These are phyloP conservation scores for Lamprologus lemairii DNA, from an alignment of 2,113 vertebrate genomes.

Conservation along the genomic window DNA sequence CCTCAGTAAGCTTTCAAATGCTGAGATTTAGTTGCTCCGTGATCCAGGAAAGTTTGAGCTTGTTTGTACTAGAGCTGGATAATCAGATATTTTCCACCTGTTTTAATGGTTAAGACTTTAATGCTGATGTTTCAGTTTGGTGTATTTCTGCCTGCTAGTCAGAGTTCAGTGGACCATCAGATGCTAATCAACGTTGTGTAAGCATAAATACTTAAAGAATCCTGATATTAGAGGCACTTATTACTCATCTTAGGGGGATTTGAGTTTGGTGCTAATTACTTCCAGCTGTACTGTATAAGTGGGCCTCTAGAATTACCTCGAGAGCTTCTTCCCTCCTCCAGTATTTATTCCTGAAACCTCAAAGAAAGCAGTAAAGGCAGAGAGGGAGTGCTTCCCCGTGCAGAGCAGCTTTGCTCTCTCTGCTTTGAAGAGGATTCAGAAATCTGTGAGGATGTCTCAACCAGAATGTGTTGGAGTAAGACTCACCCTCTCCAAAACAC, in stretches of 20 bases:
- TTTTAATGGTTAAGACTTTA: not conserved
- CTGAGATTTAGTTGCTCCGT: not conserved
- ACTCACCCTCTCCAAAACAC: not conserved
- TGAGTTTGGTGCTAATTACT: not conserved
- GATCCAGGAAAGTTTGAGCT: not conserved
- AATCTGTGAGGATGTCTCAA: not conserved
- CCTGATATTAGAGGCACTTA: not conserved
- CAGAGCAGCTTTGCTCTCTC: not conserved
- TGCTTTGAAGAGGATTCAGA: not conserved
- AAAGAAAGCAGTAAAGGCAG: not conserved
- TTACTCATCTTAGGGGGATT: not conserved
- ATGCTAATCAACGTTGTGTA: not conserved
- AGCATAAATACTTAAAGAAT: not conserved
- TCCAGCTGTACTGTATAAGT: not conserved
- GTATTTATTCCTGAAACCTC: not conserved
- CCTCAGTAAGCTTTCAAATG: not conserved
- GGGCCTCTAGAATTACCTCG: not conserved
- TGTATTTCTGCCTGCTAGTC: not conserved
- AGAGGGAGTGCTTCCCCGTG: not conserved
- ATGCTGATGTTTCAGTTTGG: not conserved
- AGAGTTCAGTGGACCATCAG: slow-evolving; percentile 32
- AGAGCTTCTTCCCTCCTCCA: not conserved
- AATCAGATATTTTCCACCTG: not conserved
- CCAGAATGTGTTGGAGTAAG: not conserved
- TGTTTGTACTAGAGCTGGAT: not conserved